Evolutionary conservation across 2,797 vertebrate genomes (phyloP).

Genomic region (Rhinophrynus dorsalis): DNA sequence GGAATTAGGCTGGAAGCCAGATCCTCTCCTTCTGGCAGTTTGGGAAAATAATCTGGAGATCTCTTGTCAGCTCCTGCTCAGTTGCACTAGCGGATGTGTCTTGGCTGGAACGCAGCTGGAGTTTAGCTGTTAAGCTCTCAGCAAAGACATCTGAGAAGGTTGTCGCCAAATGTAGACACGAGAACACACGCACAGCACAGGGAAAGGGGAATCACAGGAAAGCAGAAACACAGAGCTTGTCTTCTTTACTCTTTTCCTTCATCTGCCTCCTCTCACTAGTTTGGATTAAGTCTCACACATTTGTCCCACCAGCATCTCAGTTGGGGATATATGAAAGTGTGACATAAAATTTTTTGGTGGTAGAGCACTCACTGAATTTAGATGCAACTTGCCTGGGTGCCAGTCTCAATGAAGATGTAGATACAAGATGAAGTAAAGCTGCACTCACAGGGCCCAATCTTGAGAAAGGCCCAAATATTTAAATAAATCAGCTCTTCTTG

Average conservation of each 20-base stretch:
- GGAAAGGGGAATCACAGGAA: neutral
- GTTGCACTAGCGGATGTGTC: slow-evolving; percentile 87
- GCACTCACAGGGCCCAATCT: no score
- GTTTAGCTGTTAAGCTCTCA: slow-evolving; percentile 76
- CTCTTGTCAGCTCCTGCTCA: slow-evolving; percentile 69
- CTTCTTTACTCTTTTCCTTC: neutral
- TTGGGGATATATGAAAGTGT: no score
- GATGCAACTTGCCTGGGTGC: no score
- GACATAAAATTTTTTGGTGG: no score
- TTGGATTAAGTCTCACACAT: no score
- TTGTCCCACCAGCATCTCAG: no score
- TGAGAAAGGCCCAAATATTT: no score
- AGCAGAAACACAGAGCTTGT: neutral
- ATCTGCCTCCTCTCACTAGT: no score
- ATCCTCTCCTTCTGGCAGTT: slow-evolving; percentile 59
- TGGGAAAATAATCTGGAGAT: slow-evolving; percentile 63
- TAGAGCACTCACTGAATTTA: no score
- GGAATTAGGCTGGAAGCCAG: slow-evolving; percentile 65
- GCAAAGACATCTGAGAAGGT: slow-evolving; percentile 73
- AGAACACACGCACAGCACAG: slow-evolving; percentile 1
- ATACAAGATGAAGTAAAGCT: no score
- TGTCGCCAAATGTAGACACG: slow-evolving; percentile 32
- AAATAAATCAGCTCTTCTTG: no score
- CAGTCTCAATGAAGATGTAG: no score
- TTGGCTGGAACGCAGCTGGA: slow-evolving; percentile 83